Conservation (phyloP, 30 jellyfish, hydroid and myxozoan genomes). For the Pelagia noctiluca region DNA sequence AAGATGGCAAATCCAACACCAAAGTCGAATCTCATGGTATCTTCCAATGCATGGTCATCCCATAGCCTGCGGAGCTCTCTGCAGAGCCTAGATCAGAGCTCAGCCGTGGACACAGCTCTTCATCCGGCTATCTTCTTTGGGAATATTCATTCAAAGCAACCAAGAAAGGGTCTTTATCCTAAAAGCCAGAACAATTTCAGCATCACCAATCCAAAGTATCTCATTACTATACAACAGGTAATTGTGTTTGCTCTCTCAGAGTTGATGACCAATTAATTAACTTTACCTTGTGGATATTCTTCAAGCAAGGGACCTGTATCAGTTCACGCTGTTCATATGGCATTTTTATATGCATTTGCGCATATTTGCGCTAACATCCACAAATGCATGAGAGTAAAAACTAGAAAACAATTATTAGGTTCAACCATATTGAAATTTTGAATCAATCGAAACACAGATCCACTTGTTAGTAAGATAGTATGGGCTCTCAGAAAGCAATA, state of each 20-base stretch:
- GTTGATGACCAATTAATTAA: background rate
- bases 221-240: constrained; percentile 68
- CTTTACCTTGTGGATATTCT: too few species aligned
- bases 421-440: too few species aligned
- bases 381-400: too few species aligned
- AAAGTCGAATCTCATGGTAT: background rate
- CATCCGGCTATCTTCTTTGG: constrained; percentile 70
- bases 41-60: constrained; percentile 11
- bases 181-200: constrained; percentile 21
- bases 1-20: background rate
- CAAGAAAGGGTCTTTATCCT: constrained; percentile 63
- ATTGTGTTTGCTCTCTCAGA: background rate
- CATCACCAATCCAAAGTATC: constrained; percentile 33
- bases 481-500: too few species aligned
- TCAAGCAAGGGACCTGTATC: too few species aligned
- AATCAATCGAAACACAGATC: too few species aligned
- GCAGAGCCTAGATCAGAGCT: constrained; percentile 67
- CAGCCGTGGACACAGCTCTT: constrained; percentile 54
- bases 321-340: too few species aligned
- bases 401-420: too few species aligned
- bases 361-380: too few species aligned
- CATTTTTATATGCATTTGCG: too few species aligned
- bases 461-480: too few species aligned
- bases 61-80: constrained; percentile 67
- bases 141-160: constrained; percentile 62